Evolutionary conservation across 2,888 invertebrate genomes (phyloP), one percentile per base, ranked within the genome.

Genomic region (Atherix ibis): DNA sequence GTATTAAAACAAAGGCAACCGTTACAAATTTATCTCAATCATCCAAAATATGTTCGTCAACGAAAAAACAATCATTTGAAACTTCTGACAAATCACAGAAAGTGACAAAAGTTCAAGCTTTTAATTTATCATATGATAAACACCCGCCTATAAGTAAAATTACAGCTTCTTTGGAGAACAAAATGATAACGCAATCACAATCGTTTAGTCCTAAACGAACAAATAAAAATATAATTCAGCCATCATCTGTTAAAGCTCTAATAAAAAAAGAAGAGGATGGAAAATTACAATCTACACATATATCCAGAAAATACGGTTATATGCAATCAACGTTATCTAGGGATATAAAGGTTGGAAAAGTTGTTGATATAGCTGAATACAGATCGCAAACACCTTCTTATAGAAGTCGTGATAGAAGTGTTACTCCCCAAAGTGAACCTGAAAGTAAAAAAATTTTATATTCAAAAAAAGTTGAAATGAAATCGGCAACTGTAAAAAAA

Each of bases 301-400:
- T 26, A 6, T 14, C 34, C 22, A 32, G 51, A 34, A 44, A 53
- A 15, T 63, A 63, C 46, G 66, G 70, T 27, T 72, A 71, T 43
- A 71, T 71, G 71, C 67, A 66, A 41, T 70, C 71, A 2, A 72
- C 72, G 16, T 48, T 71, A 27, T 68, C 71, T 2, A 56, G 69
- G 41, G 65, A 65, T 46, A 58, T 68, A 50, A 69, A 70, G 48
- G 60, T 65, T 27, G 67, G 64, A 9, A 59, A 42, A 33, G 30
- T 31, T 13, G 33, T 24, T 15, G 40, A 44, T 14, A 18, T 31
- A 44, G 3, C 38, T 18, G 33, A 51, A 48, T 48, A 41, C 31
- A 45, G 47, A 25, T 46, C 45, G 31, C 43, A 40, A 18, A 17
- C 43, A 6, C 49, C 44, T 37, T 51, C 50, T 8, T 48, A 10